A percentile compares a stretch with the other conserved stretches of the same genome.
Evolutionary conservation across 2,797 vertebrate genomes (phyloP).

Genomic region (Chanos chanos): DNA sequence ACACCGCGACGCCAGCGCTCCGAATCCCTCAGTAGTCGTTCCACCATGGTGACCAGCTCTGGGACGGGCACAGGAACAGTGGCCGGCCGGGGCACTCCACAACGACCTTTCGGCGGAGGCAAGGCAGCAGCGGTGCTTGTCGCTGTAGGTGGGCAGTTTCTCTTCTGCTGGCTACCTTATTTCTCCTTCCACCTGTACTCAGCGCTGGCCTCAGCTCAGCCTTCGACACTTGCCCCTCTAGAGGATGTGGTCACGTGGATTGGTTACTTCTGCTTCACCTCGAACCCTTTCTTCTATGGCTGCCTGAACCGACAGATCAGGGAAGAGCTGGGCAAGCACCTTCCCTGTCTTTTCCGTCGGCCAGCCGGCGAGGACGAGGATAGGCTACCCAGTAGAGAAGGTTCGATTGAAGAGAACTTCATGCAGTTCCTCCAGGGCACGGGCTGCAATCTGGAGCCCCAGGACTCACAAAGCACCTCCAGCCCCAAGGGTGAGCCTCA

Average conservation of each 20-base stretch:
- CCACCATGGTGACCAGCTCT: constrained; percentile 86
- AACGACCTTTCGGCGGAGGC: constrained; percentile 84
- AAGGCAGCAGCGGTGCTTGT: constrained; percentile 83
- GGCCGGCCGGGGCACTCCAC: constrained; percentile 75
- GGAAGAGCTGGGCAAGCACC: constrained; percentile 82
- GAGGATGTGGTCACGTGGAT: constrained; percentile 93
- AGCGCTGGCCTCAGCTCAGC: constrained; percentile 71
- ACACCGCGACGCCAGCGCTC: constrained; percentile 78
- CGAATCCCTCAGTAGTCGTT: constrained; percentile 85
- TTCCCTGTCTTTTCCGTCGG: constrained; percentile 81
- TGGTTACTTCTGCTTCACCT: constrained; percentile 91
- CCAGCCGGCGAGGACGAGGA: constrained; percentile 73
- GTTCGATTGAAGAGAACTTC: constrained; percentile 94
- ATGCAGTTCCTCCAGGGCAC: constrained; percentile 93
- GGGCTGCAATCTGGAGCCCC: constrained; percentile 77
- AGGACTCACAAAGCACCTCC: constrained; percentile 65
- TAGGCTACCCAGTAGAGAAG: constrained; percentile 82
- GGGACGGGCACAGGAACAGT: constrained; percentile 40
- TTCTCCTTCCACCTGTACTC: constrained; percentile 91
- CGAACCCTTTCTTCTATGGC: constrained; percentile 94
- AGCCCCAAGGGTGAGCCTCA: constrained; percentile 74
- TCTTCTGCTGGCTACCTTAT: constrained; percentile 93
- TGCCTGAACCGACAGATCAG: constrained; percentile 93
- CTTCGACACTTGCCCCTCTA: constrained; percentile 69
- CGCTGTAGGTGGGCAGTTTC: constrained; percentile 88